Evolutionary conservation across 1,140 invertebrate genomes (phyloP).

Genomic region (Protaetia brevitarsis): DNA sequence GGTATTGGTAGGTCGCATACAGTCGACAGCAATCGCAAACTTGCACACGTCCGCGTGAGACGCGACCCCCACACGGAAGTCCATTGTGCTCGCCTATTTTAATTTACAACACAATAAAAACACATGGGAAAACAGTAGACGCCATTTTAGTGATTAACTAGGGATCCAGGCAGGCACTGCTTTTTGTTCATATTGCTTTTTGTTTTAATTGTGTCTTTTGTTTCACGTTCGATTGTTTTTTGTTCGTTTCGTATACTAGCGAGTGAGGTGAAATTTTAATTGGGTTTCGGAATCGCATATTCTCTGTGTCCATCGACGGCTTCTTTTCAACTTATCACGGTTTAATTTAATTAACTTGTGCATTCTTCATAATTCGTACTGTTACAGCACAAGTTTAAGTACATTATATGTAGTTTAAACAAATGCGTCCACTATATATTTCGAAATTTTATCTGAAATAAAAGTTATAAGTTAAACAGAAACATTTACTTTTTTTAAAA

Average conservation of each 20-base stretch:
- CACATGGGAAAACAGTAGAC: slow-evolving; percentile 52
- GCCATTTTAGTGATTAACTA: slow-evolving; percentile 52
- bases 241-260: slow-evolving; percentile 37
- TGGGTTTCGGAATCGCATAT: slow-evolving; percentile 41
- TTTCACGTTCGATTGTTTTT: slow-evolving; percentile 45
- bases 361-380: no score
- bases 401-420: no score
- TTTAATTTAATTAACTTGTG: slow-evolving; percentile 39
- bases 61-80: slow-evolving; percentile 37
- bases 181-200: slow-evolving; percentile 47
- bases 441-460: no score
- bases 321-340: slow-evolving; percentile 36
- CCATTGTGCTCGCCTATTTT: slow-evolving; percentile 48
- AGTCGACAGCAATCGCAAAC: slow-evolving; percentile 36
- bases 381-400: no score
- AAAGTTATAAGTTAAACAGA: no score
- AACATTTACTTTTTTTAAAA: no score
- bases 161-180: slow-evolving; percentile 44
- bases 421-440: no score
- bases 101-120: slow-evolving; percentile 52
- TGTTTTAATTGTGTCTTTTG: slow-evolving; percentile 48
- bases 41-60: slow-evolving; percentile 36
- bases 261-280: slow-evolving; percentile 45
- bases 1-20: slow-evolving; percentile 35
- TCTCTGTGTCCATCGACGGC: slow-evolving; percentile 24